These are phyloP conservation scores for Platyrinchus mystaceus DNA, from an alignment of 2,797 vertebrate genomes.

Conservation along the genomic window DNA sequence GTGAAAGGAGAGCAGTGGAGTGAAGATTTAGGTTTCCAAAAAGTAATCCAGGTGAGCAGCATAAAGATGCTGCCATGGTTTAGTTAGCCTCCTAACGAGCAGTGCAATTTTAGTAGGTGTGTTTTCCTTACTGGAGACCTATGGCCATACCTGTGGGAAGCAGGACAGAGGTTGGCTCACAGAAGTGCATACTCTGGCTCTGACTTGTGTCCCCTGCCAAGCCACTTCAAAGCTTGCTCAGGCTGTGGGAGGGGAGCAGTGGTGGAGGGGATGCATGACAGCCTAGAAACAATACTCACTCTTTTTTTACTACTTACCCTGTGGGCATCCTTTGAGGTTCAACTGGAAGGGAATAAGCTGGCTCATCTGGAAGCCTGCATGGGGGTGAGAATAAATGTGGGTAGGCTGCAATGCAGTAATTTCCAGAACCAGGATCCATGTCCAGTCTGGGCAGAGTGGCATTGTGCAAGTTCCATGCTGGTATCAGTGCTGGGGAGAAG, in stretches of 20 bases:
- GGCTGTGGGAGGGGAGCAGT: neutral
- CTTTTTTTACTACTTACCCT: neutral
- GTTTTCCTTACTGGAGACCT: neutral
- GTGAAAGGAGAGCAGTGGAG: neutral
- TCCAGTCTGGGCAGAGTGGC: neutral
- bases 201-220: neutral
- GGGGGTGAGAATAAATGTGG: neutral
- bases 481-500: neutral
- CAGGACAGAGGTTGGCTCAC: neutral
- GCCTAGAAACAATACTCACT: neutral
- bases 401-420: neutral
- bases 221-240: conserved; percentile 14
- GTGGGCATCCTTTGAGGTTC: neutral
- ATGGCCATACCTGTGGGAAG: neutral
- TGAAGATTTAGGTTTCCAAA: neutral
- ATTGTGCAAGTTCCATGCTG: accelerated
- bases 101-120: neutral
- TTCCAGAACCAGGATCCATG: neutral
- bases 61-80: neutral
- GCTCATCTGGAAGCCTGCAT: neutral
- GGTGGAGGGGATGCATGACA: neutral
- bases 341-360: neutral
- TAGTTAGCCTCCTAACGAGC: neutral
- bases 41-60: neutral
- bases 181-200: accelerated